Conservation (phyloP, 2,113 vertebrate species). For the Semicossyphus pulcher region DNA sequence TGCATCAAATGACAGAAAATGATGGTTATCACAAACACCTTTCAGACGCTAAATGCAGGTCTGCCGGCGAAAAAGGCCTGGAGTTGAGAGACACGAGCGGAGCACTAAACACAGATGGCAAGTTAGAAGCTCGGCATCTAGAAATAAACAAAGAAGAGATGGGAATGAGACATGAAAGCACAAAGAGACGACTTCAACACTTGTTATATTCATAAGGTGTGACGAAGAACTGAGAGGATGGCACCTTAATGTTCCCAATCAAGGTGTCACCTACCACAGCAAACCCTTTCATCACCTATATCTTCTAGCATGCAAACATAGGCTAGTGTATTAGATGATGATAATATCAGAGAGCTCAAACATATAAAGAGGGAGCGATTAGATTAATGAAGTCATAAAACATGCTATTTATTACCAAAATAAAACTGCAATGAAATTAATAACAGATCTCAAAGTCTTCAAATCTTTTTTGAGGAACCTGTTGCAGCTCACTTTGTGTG, state of each 20-base stretch:
- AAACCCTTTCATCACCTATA: slow-evolving; percentile 32
- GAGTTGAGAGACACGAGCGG: slow-evolving; percentile 31
- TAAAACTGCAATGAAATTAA: not conserved
- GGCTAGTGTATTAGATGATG: not conserved
- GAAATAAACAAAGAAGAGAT: not conserved
- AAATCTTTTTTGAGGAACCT: not conserved
- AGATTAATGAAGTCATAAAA: not conserved
- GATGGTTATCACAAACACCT: slow-evolving; percentile 73
- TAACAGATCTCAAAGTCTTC: not conserved
- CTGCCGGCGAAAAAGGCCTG: slow-evolving; percentile 24
- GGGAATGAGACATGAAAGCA: not conserved
- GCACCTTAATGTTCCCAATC: slow-evolving; percentile 15
- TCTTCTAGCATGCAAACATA: not conserved
- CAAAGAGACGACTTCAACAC: not conserved
- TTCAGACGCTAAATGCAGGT: slow-evolving; percentile 68
- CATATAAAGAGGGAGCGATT: not conserved
- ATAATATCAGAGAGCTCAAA: not conserved
- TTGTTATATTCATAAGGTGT: slow-evolving; percentile 53
- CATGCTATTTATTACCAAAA: not conserved
- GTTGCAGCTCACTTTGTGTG: not conserved
- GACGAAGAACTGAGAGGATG: slow-evolving; percentile 4
- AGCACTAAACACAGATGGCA: slow-evolving; percentile 7
- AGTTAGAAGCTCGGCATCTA: not conserved
- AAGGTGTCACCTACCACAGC: slow-evolving; percentile 56
- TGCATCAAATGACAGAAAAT: slow-evolving; percentile 71